phyloP scores from a whole-genome alignment of 2,113 vertebrate genomes.

The Megaceryle maxima region DNA sequence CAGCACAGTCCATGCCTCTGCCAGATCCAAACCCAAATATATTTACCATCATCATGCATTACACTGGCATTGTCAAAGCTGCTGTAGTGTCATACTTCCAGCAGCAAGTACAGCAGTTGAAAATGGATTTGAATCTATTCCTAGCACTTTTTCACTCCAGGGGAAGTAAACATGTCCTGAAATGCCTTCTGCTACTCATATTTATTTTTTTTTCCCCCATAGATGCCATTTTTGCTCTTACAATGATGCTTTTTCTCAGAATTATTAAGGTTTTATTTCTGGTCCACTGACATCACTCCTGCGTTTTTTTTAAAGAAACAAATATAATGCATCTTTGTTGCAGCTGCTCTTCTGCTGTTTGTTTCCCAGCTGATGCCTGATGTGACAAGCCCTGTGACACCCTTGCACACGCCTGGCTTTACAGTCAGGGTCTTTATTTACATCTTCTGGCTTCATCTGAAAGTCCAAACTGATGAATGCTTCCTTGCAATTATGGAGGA shows the following conservation, averaged over 20 bases:
- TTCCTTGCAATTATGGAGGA: not conserved
- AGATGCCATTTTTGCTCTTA: not conserved
- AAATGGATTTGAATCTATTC: not conserved
- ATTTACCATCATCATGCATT: not conserved
- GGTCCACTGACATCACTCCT: not conserved
- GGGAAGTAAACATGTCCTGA: not conserved
- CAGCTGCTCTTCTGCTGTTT: not conserved
- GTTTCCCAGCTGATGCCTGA: not conserved
- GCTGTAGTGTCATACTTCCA: not conserved
- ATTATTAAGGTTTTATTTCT: not conserved
- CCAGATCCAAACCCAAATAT: not conserved
- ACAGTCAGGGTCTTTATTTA: not conserved
- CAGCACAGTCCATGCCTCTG: not conserved
- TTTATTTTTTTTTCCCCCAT: accelerated
- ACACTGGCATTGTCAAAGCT: not conserved
- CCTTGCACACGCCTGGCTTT: not conserved
- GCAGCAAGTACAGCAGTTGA: not conserved
- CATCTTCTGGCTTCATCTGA: not conserved
- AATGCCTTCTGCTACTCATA: not conserved
- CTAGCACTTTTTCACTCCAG: not conserved
- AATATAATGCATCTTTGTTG: not conserved
- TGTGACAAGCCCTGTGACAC: not conserved
- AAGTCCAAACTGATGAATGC: not conserved
- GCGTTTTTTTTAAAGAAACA: not conserved
- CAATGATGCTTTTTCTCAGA: not conserved